phyloP scores from a whole-genome alignment of 2,797 vertebrate genomes.

The Chiroxiphia lanceolata region DNA sequence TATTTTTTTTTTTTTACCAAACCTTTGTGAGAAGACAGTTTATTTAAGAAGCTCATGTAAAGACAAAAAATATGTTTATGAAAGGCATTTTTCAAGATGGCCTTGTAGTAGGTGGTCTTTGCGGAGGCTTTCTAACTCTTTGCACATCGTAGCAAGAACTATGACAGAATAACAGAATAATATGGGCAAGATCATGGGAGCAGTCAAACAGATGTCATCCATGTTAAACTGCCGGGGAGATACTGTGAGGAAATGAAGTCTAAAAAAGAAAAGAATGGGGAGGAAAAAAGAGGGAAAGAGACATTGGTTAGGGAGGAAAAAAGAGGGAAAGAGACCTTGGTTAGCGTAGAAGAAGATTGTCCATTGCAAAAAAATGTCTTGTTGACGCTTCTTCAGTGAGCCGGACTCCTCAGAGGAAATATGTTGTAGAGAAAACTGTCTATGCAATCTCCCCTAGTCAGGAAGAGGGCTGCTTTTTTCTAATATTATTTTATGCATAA shows the following conservation, averaged over 20 bases:
- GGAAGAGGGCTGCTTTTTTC: neutral
- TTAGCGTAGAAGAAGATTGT: neutral
- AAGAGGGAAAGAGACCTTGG: neutral
- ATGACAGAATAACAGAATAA: slow-evolving; percentile 14
- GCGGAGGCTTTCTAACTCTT: neutral
- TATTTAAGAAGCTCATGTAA: slow-evolving; percentile 25
- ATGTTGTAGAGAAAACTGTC: neutral
- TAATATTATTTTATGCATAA: neutral
- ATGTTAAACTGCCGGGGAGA: neutral
- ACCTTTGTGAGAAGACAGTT: neutral
- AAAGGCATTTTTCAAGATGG: slow-evolving; percentile 20
- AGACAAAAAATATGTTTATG: slow-evolving; percentile 5
- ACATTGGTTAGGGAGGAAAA: no score
- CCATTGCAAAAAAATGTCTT: neutral
- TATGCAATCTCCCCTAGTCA: neutral
- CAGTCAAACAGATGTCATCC: neutral
- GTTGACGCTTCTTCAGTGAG: neutral
- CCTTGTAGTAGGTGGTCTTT: slow-evolving; percentile 38
- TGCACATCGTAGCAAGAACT: slow-evolving; percentile 10
- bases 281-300: neutral
- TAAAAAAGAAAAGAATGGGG: rapidly evolving
- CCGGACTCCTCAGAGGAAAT: neutral
- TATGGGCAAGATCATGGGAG: neutral
- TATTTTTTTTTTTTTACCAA: neutral
- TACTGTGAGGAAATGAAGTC: neutral